phyloP scores from a whole-genome alignment of 2,888 invertebrate species.

The Drosophila siamana region DNA sequence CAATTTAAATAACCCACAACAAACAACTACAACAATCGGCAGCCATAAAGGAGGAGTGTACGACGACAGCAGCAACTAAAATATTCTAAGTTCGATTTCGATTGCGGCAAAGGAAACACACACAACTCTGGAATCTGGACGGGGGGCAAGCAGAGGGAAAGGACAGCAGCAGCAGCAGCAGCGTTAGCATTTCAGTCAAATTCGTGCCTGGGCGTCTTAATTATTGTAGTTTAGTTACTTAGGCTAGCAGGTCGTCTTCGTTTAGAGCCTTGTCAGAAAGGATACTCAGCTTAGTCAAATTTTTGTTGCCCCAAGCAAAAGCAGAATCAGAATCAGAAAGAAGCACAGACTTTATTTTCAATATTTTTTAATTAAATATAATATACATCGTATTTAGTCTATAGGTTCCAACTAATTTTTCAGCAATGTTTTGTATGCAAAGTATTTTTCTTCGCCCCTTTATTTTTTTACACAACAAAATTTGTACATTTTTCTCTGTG shows the following conservation, averaged over 20 bases:
- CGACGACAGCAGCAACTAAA: conserved; percentile 28
- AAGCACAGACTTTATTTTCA: conserved; percentile 33
- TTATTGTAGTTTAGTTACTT: conserved; percentile 32
- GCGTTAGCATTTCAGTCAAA: conserved; percentile 50
- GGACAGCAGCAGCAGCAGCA: conserved; percentile 10
- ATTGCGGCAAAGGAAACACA: conserved; percentile 1
- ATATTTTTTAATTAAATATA: conserved; percentile 22
- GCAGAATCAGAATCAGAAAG: not conserved
- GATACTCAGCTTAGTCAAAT: conserved; percentile 75
- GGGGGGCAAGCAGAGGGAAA: not conserved
- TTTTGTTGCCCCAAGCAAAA: conserved; percentile 22
- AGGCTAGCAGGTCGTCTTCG: conserved; percentile 32
- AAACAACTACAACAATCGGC: conserved; percentile 36
- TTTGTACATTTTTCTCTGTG: conserved; percentile 17
- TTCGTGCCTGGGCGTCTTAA: conserved; percentile 54
- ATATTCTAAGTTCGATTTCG: conserved; percentile 51
- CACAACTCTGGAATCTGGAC: not conserved
- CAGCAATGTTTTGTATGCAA: conserved; percentile 16
- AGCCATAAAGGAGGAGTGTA: conserved; percentile 50
- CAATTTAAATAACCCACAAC: conserved; percentile 22
- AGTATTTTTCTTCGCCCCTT: conserved; percentile 15
- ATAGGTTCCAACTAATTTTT: conserved; percentile 18
- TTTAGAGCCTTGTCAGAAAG: conserved; percentile 35
- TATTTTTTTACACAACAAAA: conserved; percentile 6
- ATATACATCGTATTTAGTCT: conserved; percentile 18